Conservation (phyloP, 2,113 vertebrate genomes). For the Astur gentilis region DNA sequence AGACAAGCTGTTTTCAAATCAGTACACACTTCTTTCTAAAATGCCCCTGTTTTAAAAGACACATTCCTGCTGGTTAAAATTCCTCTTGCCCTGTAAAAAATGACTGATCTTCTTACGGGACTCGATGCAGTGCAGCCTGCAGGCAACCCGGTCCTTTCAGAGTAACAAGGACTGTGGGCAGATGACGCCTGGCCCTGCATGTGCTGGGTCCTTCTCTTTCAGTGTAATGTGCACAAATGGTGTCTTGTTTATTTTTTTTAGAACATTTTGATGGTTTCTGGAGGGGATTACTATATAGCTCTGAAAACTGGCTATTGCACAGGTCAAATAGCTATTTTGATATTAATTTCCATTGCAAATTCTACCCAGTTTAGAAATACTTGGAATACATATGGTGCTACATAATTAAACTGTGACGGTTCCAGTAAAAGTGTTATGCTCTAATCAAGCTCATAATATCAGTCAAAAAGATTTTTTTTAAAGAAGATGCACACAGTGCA, state of each 20-base stretch:
- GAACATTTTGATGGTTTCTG: background rate
- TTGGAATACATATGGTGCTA: background rate
- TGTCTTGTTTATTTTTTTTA: background rate
- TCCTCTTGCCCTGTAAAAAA: background rate
- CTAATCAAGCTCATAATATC: background rate
- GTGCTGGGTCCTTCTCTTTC: background rate
- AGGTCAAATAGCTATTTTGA: background rate
- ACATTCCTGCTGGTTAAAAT: background rate
- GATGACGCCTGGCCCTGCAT: background rate
- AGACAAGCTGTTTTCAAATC: background rate
- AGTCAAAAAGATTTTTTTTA: background rate
- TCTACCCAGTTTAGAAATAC: background rate
- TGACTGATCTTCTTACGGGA: background rate
- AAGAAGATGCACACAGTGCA: background rate
- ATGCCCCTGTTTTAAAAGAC: background rate
- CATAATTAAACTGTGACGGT: background rate
- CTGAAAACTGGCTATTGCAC: background rate
- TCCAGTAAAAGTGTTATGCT: background rate
- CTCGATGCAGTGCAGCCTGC: background rate
- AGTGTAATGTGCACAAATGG: background rate
- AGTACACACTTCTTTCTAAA: background rate
- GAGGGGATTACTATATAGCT: background rate
- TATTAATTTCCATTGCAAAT: constrained; percentile 6
- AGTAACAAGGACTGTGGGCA: background rate
- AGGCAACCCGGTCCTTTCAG: background rate